Evolutionary conservation across 1,140 invertebrate species (phyloP), one percentile per base, ranked within the genome.

Genomic region (Caenorhabditis inopinata): DNA sequence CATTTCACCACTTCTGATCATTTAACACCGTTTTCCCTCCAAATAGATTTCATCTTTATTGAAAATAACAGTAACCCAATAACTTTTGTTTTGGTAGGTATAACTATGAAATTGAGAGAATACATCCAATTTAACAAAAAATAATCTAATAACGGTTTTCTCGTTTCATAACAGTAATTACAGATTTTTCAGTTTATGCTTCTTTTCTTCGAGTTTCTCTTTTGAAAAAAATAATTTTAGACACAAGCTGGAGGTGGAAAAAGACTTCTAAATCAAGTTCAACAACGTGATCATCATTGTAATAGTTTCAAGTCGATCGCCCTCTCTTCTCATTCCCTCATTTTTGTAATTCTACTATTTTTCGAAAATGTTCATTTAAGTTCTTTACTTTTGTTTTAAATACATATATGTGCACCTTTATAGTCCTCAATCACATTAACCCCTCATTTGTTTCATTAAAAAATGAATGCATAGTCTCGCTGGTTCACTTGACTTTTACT

Each of bases 241-340:
- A 68, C 23, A 16, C 29, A 68, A 68, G 58, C 38, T 68, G 58
- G 58, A 68, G 58, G 58, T 68, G 58, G 32, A 68, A 38, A 38
- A 68, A 68, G 58, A 68, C 38, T 68, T 68, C 58, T 68, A 68
- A 38, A 68, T 68, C 58, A 68, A 68, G 7, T 38, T 68, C 58
- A 68, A 68, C 32, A 68, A 21, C 58, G 38, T 38, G 23, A 38
- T 68, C 58, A 68, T 68, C 58, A n/a, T n/a, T n/a, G 58, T 38
- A 68, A 68, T 38, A 38, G 58, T 29, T 68, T 68, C 58, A 42
- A 38, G 58, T 68, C 58, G 58, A 68, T 68, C 58, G 58, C 58
- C 58, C 38, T 68, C 32, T 68, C 58, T 68, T 21, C 58, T 68
- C 58, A 68, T 68, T 68, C 58, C 58, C 32, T 68, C 14, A 7